Evolutionary conservation across 2,797 vertebrate species (phyloP).

Genomic region (Morus bassanus): DNA sequence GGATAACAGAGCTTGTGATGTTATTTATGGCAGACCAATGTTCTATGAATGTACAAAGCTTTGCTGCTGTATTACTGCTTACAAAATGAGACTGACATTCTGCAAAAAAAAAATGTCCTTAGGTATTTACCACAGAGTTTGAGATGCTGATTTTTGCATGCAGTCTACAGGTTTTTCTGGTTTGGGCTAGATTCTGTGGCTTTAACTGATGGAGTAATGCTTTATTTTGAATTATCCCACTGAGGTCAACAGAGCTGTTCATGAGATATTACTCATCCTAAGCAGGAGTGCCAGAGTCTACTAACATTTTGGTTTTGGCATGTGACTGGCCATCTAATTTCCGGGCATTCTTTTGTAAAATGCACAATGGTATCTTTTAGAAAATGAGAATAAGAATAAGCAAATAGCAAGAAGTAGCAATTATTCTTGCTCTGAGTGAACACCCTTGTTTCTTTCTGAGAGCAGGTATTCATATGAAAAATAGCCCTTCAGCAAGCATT

Average conservation of each 20-base stretch:
- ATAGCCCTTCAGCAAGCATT: constrained; percentile 24
- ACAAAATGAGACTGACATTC: not conserved
- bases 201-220: not conserved
- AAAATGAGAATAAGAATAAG: not conserved
- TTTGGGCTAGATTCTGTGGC: not conserved
- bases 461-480: constrained; percentile 44
- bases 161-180: not conserved
- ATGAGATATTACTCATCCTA: not conserved
- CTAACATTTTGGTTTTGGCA: not conserved
- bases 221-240: not conserved
- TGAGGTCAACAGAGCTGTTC: not conserved
- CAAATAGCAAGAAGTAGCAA: constrained; percentile 1
- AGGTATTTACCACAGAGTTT: not conserved
- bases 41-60: not conserved
- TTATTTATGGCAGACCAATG: not conserved
- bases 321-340: not conserved
- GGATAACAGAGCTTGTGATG: not conserved
- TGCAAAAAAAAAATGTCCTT: not conserved
- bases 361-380: not conserved
- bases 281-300: not conserved
- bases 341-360: not conserved
- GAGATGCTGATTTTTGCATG: not conserved
- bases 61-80: not conserved
- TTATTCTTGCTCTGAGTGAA: constrained; percentile 16
- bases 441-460: not conserved